These are phyloP conservation scores for Campoletis raptor DNA, from an alignment of 2,888 invertebrate genomes.

Conservation along the genomic window DNA sequence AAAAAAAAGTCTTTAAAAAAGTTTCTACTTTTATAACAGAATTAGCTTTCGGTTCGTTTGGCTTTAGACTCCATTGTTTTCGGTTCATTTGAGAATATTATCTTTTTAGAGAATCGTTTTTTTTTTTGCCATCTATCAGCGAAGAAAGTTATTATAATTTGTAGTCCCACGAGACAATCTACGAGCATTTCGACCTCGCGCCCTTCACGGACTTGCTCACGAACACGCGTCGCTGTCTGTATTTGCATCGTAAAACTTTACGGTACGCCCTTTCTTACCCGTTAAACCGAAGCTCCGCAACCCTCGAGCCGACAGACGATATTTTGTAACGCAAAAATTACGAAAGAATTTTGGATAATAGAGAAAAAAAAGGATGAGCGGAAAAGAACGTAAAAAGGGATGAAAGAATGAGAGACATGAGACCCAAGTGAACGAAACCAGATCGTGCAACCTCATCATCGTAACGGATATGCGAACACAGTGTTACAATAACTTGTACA, in stretches of 20 bases:
- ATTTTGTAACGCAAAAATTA: conserved; percentile 2
- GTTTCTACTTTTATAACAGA: too few species aligned
- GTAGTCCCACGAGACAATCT: conserved; percentile 3
- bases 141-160: conserved; percentile 28
- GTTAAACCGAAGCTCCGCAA: conserved; percentile 45
- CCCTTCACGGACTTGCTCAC: not conserved
- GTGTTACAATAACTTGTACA: conserved; percentile 21
- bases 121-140: not conserved
- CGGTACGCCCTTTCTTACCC: conserved; percentile 41
- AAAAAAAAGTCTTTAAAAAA: too few species aligned
- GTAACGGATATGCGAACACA: conserved; percentile 11
- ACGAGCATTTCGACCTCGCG: conserved; percentile 21
- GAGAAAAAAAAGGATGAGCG: not conserved
- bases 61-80: not conserved
- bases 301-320: conserved; percentile 3
- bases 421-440: not conserved
- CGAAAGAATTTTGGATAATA: not conserved
- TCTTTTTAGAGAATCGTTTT: not conserved
- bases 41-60: not conserved
- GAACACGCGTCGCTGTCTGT: not conserved
- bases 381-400: not conserved
- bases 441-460: conserved; percentile 1
- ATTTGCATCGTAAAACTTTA: conserved; percentile 48
- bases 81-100: not conserved
- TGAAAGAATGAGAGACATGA: conserved; percentile 11